Percentiles rank a stretch among this genome's conserved stretches.
Evolutionary conservation across 2,888 invertebrate genomes (phyloP).

Genomic region (Yponomeuta plumbellus): DNA sequence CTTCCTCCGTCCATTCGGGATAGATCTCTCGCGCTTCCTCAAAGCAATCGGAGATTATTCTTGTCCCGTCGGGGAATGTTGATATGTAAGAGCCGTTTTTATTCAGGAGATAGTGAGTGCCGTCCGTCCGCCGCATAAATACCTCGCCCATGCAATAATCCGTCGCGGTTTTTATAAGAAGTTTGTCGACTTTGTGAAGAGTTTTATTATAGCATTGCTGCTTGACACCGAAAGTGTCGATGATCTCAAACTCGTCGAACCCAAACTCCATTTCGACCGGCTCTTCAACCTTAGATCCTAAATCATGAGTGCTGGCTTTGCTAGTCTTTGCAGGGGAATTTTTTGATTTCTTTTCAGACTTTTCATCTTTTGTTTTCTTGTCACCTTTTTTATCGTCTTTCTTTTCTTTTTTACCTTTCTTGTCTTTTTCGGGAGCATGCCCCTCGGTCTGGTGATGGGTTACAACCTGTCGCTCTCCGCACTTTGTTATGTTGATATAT

Average conservation of each 20-base stretch:
- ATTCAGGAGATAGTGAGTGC: constrained; percentile 55
- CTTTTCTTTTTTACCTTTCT: constrained; percentile 32
- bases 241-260: constrained; percentile 56
- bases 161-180: constrained; percentile 58
- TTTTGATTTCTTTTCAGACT: constrained; percentile 41
- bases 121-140: constrained; percentile 63
- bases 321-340: constrained; percentile 15
- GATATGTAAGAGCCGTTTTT: constrained; percentile 55
- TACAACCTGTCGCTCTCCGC: constrained; percentile 35
- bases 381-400: neutral
- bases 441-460: too few relatives aligned
- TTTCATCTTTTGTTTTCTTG: neutral
- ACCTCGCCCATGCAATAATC: constrained; percentile 60
- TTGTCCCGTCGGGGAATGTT: constrained; percentile 59
- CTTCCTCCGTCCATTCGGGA: constrained; percentile 61
- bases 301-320: neutral
- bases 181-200: constrained; percentile 41
- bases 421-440: constrained; percentile 33
- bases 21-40: constrained; percentile 55
- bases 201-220: constrained; percentile 46
- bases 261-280: constrained; percentile 25
- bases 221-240: constrained; percentile 47
- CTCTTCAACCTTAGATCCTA: neutral
- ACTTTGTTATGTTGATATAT: constrained; percentile 49
- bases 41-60: constrained; percentile 49